Conservation (phyloP, 1,140 invertebrate species). For the Tribolium madens region DNA sequence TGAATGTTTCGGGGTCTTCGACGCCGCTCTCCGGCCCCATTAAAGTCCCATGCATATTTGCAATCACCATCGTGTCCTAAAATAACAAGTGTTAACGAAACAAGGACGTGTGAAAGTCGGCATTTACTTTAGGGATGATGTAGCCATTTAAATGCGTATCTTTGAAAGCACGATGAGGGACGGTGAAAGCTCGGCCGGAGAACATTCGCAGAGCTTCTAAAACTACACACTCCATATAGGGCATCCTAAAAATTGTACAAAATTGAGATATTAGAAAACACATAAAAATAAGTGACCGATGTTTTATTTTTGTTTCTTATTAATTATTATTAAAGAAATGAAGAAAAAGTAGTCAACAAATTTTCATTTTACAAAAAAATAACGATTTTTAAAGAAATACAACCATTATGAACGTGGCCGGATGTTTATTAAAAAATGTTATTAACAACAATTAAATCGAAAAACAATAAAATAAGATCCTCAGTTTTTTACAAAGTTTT, state of each 20-base stretch:
- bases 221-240: constrained; percentile 83
- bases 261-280: too few species aligned
- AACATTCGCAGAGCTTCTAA: constrained; percentile 83
- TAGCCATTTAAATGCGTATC: constrained; percentile 79
- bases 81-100: constrained; percentile 27
- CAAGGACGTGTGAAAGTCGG: not conserved
- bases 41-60: constrained; percentile 83
- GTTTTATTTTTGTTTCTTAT: too few species aligned
- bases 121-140: constrained; percentile 79
- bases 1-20: constrained; percentile 78
- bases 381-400: too few species aligned
- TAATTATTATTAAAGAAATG: too few species aligned
- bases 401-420: too few species aligned
- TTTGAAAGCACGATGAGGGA: constrained; percentile 81
- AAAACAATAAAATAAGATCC: too few species aligned
- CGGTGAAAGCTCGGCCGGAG: constrained; percentile 80
- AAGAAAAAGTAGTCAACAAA: constrained; percentile 30
- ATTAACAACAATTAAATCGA: too few species aligned
- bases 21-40: constrained; percentile 78
- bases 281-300: too few species aligned
- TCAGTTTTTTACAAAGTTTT: too few species aligned
- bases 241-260: constrained; percentile 73
- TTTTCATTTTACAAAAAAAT: too few species aligned
- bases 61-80: constrained; percentile 84
- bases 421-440: too few species aligned